A percentile compares a stretch with the other conserved stretches of the same genome.
Conservation (phyloP, 2,888 invertebrate species). For the Noctuana brunneofusca region DNA sequence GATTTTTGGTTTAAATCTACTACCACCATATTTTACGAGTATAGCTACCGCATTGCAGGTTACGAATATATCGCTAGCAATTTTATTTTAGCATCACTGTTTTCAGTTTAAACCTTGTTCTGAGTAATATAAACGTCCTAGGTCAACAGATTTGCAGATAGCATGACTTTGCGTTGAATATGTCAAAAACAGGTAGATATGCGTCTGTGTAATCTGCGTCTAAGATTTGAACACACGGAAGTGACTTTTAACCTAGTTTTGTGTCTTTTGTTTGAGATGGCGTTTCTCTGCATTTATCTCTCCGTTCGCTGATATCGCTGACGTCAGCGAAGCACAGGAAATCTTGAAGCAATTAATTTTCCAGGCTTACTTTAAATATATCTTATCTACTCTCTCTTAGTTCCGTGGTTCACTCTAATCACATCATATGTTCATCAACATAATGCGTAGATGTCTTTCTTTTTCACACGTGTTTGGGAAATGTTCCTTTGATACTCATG, state of each 20-base stretch:
- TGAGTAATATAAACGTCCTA: too few relatives aligned
- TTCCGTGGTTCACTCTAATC: neutral
- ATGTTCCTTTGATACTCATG: conserved; percentile 10
- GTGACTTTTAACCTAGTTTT: conserved; percentile 31
- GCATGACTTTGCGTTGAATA: neutral
- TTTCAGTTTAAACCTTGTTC: too few relatives aligned
- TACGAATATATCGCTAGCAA: neutral
- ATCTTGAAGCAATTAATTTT: conserved; percentile 9
- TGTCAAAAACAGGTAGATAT: neutral
- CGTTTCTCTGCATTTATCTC: conserved; percentile 15
- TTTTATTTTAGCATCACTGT: too few relatives aligned
- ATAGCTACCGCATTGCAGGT: conserved; percentile 1
- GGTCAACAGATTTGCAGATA: too few relatives aligned
- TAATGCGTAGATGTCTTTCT: conserved; percentile 6
- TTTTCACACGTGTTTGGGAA: conserved; percentile 24
- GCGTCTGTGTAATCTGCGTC: neutral
- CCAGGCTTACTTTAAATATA: neutral
- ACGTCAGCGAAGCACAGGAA: neutral
- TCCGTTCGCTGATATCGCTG: conserved; percentile 4
- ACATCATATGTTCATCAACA: neutral
- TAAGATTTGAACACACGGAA: conserved; percentile 23
- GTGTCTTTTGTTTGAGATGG: conserved; percentile 15
- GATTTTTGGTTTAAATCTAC: too few relatives aligned
- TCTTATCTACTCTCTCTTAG: too few relatives aligned
- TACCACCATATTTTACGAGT: neutral